Evolutionary conservation across 2,888 invertebrate genomes (phyloP).

Genomic region (Monopis laevigella): DNA sequence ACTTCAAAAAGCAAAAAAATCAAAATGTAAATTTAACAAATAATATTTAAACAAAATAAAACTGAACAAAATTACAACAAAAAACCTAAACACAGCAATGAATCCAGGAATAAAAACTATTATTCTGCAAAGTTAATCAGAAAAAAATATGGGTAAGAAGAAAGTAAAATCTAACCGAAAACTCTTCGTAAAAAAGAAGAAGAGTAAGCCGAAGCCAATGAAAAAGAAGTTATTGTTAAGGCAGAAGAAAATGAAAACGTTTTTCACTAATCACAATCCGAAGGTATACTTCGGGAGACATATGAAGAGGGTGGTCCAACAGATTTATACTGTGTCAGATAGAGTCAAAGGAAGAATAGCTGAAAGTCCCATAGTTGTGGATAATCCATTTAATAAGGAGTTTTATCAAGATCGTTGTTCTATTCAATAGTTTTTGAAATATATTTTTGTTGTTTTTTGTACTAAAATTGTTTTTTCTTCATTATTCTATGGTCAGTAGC

Average conservation of each 20-base stretch:
- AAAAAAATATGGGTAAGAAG: not conserved
- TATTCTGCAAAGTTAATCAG: too few species aligned
- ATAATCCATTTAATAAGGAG: constrained; percentile 42
- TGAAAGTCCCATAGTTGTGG: constrained; percentile 31
- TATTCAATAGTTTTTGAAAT: too few species aligned
- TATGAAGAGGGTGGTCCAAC: constrained; percentile 35
- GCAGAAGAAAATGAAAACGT: not conserved
- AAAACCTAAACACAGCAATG: too few species aligned
- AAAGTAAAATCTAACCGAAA: not conserved
- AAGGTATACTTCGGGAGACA: not conserved
- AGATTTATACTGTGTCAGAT: constrained; percentile 40
- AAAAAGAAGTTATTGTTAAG: not conserved
- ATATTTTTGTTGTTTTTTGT: too few species aligned
- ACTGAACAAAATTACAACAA: too few species aligned
- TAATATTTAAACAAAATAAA: too few species aligned
- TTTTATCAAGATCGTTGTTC: constrained; percentile 44
- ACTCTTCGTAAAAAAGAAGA: not conserved
- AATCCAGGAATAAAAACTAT: too few species aligned
- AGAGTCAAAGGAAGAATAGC: constrained; percentile 23
- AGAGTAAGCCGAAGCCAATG: not conserved
- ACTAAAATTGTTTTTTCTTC: too few species aligned
- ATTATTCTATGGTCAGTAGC: too few species aligned
- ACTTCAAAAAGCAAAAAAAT: too few species aligned
- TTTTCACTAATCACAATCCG: not conserved
- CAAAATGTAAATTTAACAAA: too few species aligned